These are phyloP conservation scores for Octodonta nipae DNA, from an alignment of 2,888 invertebrate genomes.

Conservation along the genomic window DNA sequence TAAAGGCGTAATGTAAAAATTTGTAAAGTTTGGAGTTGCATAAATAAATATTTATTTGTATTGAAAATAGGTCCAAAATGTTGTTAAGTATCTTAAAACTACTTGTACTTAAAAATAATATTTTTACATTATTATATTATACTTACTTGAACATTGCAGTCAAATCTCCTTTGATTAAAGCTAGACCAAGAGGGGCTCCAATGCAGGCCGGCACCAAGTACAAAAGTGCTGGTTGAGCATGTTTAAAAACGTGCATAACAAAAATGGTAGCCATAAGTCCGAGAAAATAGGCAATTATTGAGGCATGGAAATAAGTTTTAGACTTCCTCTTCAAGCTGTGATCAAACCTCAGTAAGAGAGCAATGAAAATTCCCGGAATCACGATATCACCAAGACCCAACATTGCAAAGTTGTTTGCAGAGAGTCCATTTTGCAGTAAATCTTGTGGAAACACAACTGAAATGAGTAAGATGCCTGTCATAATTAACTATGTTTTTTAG, in stretches of 20 bases:
- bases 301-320: conserved; percentile 77
- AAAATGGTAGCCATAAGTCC: conserved; percentile 88
- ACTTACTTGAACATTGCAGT: conserved; percentile 80
- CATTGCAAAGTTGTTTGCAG: conserved; percentile 93
- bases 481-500: too few relatives aligned
- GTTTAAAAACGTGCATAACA: conserved; percentile 96
- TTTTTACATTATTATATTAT: conserved; percentile 7
- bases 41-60: too few relatives aligned
- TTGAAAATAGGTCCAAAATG: too few relatives aligned
- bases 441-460: conserved; percentile 97
- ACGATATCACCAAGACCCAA: conserved; percentile 97
- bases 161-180: conserved; percentile 79
- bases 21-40: too few relatives aligned
- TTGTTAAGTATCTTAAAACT: too few relatives aligned
- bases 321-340: conserved; percentile 66
- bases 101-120: too few relatives aligned
- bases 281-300: conserved; percentile 83
- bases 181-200: conserved; percentile 77
- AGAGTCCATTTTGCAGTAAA: conserved; percentile 79
- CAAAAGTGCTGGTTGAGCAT: conserved; percentile 93
- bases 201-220: conserved; percentile 95
- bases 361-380: conserved; percentile 98
- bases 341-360: conserved; percentile 89
- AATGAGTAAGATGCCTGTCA: conserved; percentile 24
- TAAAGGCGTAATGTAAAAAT: too few relatives aligned